These are phyloP conservation scores for Gobio occitaniae DNA, from an alignment of 2,797 vertebrate species.

Conservation along the genomic window DNA sequence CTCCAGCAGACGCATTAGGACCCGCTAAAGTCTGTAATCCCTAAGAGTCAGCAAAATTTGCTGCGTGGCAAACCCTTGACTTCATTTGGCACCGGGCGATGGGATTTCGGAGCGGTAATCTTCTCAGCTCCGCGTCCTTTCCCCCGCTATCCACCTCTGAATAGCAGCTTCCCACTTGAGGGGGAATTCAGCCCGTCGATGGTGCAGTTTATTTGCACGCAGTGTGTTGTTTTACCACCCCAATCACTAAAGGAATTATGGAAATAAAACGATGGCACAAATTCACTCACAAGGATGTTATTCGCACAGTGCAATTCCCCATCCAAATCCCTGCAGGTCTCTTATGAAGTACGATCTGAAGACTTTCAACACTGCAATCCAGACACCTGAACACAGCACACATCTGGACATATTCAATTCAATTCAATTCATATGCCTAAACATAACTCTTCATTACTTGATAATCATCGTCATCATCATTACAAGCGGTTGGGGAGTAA, in stretches of 20 bases:
- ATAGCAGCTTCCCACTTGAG: not conserved
- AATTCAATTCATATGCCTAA: too few species aligned
- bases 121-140: not conserved
- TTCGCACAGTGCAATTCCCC: not conserved
- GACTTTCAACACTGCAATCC: not conserved
- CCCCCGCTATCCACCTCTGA: slow-evolving; percentile 9
- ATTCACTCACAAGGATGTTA: not conserved
- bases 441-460: not conserved
- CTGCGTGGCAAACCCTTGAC: slow-evolving; percentile 18
- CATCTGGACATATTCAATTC: slow-evolving; percentile 4
- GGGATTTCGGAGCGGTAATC: slow-evolving; percentile 18
- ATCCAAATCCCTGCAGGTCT: not conserved
- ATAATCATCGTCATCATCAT: not conserved
- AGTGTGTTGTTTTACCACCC: not conserved
- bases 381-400: not conserved
- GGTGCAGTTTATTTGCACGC: not conserved
- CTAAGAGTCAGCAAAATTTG: slow-evolving; percentile 8
- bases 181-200: not conserved
- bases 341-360: not conserved
- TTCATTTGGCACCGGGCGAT: slow-evolving; percentile 13
- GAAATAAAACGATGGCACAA: not conserved
- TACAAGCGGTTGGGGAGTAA: not conserved
- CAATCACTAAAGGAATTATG: slow-evolving; percentile 18
- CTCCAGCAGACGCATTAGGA: slow-evolving; percentile 9
- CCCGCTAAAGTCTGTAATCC: slow-evolving; percentile 55